Evolutionary conservation across 2,888 invertebrate genomes (phyloP).

Genomic region (Epinotia bilunana): DNA sequence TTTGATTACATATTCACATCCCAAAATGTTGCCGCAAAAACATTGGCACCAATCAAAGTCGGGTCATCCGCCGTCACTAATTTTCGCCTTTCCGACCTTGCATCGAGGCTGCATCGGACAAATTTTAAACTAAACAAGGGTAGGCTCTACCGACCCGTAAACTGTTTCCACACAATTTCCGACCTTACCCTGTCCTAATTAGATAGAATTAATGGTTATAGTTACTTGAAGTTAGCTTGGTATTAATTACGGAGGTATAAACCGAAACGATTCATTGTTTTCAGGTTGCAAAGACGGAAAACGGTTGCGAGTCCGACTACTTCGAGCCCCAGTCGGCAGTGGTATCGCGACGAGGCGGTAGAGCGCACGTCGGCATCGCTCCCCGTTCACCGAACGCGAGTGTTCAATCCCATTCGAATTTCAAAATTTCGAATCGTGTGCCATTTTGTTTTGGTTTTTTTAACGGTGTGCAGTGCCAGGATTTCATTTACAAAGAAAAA

Average conservation of each 20-base stretch:
- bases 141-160: constrained; percentile 37
- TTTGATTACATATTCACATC: constrained; percentile 5
- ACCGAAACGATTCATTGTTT: constrained; percentile 60
- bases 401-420: constrained; percentile 52
- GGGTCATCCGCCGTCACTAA: constrained; percentile 44
- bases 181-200: constrained; percentile 42
- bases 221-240: constrained; percentile 49
- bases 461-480: constrained; percentile 70
- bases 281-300: constrained; percentile 47
- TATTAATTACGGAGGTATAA: constrained; percentile 58
- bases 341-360: constrained; percentile 31
- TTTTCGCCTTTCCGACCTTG: constrained; percentile 57
- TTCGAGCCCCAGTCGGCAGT: constrained; percentile 29
- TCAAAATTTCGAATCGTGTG: constrained; percentile 62
- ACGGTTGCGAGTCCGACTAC: constrained; percentile 4
- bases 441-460: constrained; percentile 62
- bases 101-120: constrained; percentile 49
- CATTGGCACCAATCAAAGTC: constrained; percentile 23
- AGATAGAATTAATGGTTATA: constrained; percentile 39
- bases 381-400: constrained; percentile 58
- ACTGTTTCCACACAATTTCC: constrained; percentile 41
- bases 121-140: constrained; percentile 48
- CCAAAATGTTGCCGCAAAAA: constrained; percentile 16
- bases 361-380: constrained; percentile 26
- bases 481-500: constrained; percentile 59